Evolutionary conservation across 2,797 vertebrate species (phyloP).

Genomic region (Crax fasciolata): DNA sequence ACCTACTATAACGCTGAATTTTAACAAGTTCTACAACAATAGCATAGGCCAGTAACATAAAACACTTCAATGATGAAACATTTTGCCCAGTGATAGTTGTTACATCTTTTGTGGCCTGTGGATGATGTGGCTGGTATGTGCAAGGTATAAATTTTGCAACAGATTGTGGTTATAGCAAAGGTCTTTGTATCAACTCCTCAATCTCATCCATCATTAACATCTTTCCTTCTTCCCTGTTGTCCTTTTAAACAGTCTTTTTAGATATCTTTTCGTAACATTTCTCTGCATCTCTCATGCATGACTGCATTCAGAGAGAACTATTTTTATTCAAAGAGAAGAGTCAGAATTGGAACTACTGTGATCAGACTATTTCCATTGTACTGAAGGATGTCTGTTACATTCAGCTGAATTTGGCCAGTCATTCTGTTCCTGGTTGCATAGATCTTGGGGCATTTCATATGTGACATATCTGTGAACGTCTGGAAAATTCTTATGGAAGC

Average conservation of each 20-base stretch:
- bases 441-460: background rate
- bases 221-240: background rate
- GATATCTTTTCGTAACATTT: background rate
- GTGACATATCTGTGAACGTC: background rate
- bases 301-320: background rate
- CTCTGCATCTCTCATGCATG: background rate
- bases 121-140: background rate
- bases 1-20: background rate
- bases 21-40: background rate
- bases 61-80: background rate
- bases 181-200: background rate
- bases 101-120: background rate
- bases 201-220: background rate
- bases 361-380: background rate
- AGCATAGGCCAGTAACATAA: background rate
- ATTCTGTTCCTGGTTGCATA: background rate
- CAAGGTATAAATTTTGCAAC: background rate
- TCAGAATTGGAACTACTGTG: background rate
- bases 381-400: background rate
- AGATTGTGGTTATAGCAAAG: background rate
- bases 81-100: background rate
- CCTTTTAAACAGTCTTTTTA: background rate
- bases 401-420: background rate
- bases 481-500: background rate
- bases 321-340: conserved; percentile 11